Conservation (phyloP, 2,888 invertebrate genomes). For the Tipula lateralis region DNA sequence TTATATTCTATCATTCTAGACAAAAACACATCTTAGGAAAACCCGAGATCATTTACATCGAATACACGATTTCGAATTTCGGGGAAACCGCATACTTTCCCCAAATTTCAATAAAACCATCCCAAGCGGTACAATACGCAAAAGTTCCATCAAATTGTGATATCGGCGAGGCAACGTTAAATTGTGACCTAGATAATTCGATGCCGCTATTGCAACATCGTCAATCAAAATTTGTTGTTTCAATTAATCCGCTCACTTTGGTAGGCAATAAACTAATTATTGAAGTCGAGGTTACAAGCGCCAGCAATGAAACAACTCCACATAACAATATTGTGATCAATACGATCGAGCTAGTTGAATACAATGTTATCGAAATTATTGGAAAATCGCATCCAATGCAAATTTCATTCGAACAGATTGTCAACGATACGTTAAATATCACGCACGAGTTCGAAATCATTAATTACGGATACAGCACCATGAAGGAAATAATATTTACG, state of each 20-base stretch:
- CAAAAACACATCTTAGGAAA: conserved; percentile 33
- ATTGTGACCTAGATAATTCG: conserved; percentile 31
- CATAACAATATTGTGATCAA: neutral
- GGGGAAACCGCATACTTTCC: conserved; percentile 45
- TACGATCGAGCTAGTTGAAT: conserved; percentile 29
- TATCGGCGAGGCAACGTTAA: neutral
- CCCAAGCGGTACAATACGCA: neutral
- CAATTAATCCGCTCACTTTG: conserved; percentile 29
- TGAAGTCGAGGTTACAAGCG: conserved; percentile 32
- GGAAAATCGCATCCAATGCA: neutral
- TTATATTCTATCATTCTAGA: neutral
- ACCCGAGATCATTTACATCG: conserved; percentile 30
- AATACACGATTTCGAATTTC: conserved; percentile 39
- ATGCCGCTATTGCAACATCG: conserved; percentile 3
- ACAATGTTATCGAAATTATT: conserved; percentile 33
- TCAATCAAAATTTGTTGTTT: neutral
- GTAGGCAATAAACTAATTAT: conserved; percentile 31
- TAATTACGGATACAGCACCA: neutral
- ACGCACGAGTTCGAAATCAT: conserved; percentile 24
- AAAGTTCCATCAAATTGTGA: conserved; percentile 33
- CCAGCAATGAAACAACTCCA: conserved; percentile 32
- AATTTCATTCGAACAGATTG: neutral
- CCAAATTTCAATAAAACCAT: conserved; percentile 33
- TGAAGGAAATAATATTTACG: neutral
- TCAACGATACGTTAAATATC: neutral